Percentiles rank a stretch among this genome's conserved stretches.
Evolutionary conservation across 2,888 invertebrate genomes (phyloP).

Genomic region (Phortica okadai): DNA sequence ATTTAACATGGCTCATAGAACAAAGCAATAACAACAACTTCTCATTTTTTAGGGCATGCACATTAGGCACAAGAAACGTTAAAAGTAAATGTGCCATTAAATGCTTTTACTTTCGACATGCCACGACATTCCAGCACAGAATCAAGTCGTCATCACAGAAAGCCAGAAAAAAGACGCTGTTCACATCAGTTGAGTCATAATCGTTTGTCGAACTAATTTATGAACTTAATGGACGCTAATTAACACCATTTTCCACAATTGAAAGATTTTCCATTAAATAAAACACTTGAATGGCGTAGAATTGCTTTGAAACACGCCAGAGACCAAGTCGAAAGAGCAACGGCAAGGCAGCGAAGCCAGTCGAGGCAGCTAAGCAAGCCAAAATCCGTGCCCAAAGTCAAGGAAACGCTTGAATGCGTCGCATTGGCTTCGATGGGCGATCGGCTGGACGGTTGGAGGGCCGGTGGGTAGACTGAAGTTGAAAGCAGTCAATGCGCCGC

Average conservation of each 20-base stretch:
- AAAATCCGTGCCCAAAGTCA: neutral
- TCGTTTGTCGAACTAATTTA: conserved; percentile 70
- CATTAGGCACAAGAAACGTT: too few species aligned
- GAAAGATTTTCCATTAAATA: conserved; percentile 71
- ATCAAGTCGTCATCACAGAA: neutral
- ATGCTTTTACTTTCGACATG: neutral
- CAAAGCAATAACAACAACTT: too few species aligned
- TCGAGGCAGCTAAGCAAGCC: neutral
- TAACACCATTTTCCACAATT: conserved; percentile 71
- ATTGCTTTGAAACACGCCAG: conserved; percentile 62
- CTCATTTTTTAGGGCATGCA: too few species aligned
- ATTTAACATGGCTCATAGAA: too few species aligned
- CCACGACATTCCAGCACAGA: neutral
- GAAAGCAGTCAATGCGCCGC: conserved; percentile 38
- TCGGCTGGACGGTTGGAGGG: conserved; percentile 17
- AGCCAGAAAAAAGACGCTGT: neutral
- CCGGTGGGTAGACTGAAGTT: conserved; percentile 51
- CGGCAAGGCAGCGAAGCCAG: neutral
- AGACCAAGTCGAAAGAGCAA: conserved; percentile 31
- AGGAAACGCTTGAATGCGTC: conserved; percentile 50
- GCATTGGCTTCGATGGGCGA: neutral
- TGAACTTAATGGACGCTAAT: conserved; percentile 70
- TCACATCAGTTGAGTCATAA: conserved; percentile 62
- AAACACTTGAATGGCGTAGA: conserved; percentile 64
- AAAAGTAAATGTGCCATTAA: neutral